Conservation (phyloP, 2,888 invertebrate species). For the Stictocephala bisonia region DNA sequence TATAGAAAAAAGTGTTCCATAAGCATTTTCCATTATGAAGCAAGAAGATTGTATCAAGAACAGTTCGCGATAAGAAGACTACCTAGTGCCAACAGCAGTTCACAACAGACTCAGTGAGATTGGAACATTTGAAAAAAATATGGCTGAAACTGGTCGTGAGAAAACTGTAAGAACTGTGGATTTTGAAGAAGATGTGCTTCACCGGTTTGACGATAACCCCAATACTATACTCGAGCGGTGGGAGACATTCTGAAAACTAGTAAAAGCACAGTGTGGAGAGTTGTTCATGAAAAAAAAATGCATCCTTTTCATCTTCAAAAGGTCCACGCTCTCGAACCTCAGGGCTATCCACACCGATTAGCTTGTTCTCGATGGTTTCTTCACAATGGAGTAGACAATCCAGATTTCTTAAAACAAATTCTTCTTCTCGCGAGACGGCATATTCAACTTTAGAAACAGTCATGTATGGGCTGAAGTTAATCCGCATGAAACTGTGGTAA, state of each 20-base stretch:
- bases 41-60: too few relatives aligned
- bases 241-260: not conserved
- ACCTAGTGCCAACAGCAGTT: too few relatives aligned
- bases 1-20: too few relatives aligned
- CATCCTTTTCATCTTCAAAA: constrained; percentile 20
- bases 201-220: too few relatives aligned
- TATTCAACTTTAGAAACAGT: constrained; percentile 38
- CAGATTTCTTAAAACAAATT: constrained; percentile 19
- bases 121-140: too few relatives aligned
- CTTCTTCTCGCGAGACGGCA: constrained; percentile 6
- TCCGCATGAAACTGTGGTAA: not conserved
- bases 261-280: constrained; percentile 22
- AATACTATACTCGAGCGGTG: constrained; percentile 11
- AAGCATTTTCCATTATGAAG: too few relatives aligned
- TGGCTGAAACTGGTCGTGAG: too few relatives aligned
- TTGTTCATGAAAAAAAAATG: constrained; percentile 8
- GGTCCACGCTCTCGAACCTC: constrained; percentile 16
- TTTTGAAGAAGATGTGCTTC: too few relatives aligned
- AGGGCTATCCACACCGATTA: constrained; percentile 12
- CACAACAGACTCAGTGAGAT: too few relatives aligned
- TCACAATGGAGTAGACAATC: constrained; percentile 19
- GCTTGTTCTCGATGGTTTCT: constrained; percentile 38
- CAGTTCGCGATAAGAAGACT: too few relatives aligned
- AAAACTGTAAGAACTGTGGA: too few relatives aligned
- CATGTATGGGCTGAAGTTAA: constrained; percentile 35